Percentiles rank a stretch among this genome's conserved stretches.
Conservation (phyloP, 37 sponge, comb jelly and placozoan genomes). For the Halichondria panicea region DNA sequence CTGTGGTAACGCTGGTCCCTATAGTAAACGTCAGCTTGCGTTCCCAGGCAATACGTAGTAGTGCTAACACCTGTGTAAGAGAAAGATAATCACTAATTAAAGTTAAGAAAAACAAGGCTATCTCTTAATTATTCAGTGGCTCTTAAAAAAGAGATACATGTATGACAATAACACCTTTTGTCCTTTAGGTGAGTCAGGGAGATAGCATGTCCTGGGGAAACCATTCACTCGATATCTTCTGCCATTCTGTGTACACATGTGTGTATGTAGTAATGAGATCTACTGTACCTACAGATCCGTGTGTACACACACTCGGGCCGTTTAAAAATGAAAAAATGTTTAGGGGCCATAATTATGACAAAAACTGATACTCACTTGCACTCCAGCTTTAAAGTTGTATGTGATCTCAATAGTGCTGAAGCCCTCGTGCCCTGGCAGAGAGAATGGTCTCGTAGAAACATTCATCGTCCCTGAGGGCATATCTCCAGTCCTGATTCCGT, state of each 20-base stretch:
- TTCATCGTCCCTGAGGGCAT: conserved; percentile 86
- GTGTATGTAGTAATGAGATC: background rate
- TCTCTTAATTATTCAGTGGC: background rate
- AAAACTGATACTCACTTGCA: conserved; percentile 23
- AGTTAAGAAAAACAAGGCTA: background rate
- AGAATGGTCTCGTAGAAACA: conserved; percentile 7
- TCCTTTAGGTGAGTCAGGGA: conserved; percentile 90
- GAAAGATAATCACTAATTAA: no score
- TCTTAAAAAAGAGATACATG: background rate
- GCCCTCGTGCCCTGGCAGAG: conserved; percentile 83
- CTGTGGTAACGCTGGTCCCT: conserved; percentile 91
- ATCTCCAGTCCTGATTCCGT: conserved; percentile 90
- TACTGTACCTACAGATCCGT: background rate
- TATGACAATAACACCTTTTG: no score
- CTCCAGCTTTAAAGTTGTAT: conserved; percentile 80
- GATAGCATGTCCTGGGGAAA: conserved; percentile 90
- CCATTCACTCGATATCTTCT: conserved; percentile 62
- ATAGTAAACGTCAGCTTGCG: conserved; percentile 96
- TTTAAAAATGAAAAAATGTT: no score
- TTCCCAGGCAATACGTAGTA: conserved; percentile 89
- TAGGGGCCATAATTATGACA: background rate
- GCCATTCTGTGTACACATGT: conserved; percentile 54
- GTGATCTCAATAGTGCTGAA: conserved; percentile 76
- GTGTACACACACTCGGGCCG: background rate
- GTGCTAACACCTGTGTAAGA: conserved; percentile 64